Evolutionary conservation across 2,888 invertebrate species (phyloP).

Genomic region (Petrolisthes manimaculis): DNA sequence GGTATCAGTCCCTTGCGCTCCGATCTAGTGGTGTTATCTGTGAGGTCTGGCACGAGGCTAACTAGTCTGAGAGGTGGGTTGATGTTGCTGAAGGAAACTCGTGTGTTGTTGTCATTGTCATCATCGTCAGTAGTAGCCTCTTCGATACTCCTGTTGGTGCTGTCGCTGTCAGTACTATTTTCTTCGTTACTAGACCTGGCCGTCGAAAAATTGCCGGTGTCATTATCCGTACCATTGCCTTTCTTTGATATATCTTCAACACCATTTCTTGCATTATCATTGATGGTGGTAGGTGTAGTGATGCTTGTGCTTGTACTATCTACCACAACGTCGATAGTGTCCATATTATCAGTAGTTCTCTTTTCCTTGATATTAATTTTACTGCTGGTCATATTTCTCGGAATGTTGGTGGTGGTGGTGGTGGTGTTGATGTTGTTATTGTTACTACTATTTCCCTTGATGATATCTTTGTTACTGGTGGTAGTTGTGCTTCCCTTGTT

Average conservation of each 20-base stretch:
- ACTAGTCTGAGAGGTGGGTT: slow-evolving; percentile 12
- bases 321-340: too few species aligned
- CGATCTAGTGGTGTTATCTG: background rate
- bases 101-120: background rate
- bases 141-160: slow-evolving; percentile 2
- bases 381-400: too few species aligned
- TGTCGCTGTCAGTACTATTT: slow-evolving; percentile 15
- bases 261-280: background rate
- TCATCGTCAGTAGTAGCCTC: background rate
- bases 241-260: background rate
- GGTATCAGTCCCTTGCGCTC: background rate
- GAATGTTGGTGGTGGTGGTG: slow-evolving; percentile 9
- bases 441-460: background rate
- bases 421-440: background rate
- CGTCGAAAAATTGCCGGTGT: background rate
- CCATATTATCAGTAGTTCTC: too few species aligned
- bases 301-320: background rate
- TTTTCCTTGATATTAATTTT: too few species aligned
- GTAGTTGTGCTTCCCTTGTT: background rate
- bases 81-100: slow-evolving; percentile 4
- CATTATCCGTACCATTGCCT: slow-evolving; percentile 9
- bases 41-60: background rate
- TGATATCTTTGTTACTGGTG: background rate
- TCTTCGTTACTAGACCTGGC: too few species aligned
- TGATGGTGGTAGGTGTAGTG: background rate